Percentiles rank a stretch among this genome's conserved stretches.
These are phyloP conservation scores for Wasmannia auropunctata DNA, from an alignment of 1,140 invertebrate genomes.

Conservation along the genomic window DNA sequence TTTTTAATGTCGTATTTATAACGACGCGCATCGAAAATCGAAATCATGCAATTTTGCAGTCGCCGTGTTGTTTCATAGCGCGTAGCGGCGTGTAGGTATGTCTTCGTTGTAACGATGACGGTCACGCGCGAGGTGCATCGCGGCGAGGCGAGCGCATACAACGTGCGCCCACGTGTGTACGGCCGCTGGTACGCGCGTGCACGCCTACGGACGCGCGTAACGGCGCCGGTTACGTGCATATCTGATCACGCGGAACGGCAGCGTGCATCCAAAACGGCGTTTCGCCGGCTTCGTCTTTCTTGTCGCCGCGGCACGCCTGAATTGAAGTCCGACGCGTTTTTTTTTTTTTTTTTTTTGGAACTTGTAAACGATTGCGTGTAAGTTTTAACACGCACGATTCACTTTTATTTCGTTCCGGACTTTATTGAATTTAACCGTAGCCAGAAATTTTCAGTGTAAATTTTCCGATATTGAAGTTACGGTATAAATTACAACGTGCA, in stretches of 20 bases:
- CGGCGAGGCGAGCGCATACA: not conserved
- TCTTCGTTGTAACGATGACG: slow-evolving; percentile 12
- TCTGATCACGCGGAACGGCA: slow-evolving; percentile 80
- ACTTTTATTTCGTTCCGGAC: not conserved
- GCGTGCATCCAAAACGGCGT: slow-evolving; percentile 72
- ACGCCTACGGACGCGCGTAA: slow-evolving; percentile 31
- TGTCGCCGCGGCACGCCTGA: not conserved
- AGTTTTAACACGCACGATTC: not conserved
- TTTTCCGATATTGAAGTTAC: not conserved
- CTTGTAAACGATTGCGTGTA: not conserved
- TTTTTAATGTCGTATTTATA: not conserved
- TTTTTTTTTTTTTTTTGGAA: too few relatives aligned
- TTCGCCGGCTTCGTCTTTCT: slow-evolving; percentile 36
- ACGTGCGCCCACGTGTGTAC: slow-evolving; percentile 11
- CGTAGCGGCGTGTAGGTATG: not conserved
- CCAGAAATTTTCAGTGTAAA: not conserved
- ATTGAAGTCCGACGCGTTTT: not conserved
- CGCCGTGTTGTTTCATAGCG: not conserved
- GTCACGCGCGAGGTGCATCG: slow-evolving; percentile 26
- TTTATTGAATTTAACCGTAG: not conserved
- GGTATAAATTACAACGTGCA: not conserved
- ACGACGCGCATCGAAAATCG: not conserved
- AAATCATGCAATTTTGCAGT: not conserved
- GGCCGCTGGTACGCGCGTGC: slow-evolving; percentile 29
- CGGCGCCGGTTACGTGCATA: slow-evolving; percentile 72